Evolutionary conservation across 2,888 invertebrate species (phyloP).

Genomic region (Dromius quadrimaculatus): DNA sequence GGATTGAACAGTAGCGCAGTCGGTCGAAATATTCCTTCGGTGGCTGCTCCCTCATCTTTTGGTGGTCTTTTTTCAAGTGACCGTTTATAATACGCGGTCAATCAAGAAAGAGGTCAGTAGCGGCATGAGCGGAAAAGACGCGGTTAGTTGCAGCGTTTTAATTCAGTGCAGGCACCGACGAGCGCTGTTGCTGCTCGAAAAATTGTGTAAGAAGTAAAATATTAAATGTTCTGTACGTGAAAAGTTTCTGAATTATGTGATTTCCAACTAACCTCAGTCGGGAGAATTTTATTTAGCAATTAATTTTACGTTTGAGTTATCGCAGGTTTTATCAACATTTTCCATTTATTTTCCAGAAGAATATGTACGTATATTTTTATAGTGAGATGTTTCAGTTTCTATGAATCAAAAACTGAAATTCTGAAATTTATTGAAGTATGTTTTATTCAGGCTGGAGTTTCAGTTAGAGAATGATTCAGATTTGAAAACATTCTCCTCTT

Average conservation of each 20-base stretch:
- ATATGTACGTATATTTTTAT: too few species aligned
- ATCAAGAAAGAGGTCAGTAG: slow-evolving; percentile 43
- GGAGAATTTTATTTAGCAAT: slow-evolving; percentile 15
- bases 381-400: too few species aligned
- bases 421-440: slow-evolving; percentile 7
- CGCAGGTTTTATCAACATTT: not conserved
- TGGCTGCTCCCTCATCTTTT: slow-evolving; percentile 14
- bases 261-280: slow-evolving; percentile 8
- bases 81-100: slow-evolving; percentile 47
- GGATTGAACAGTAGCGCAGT: slow-evolving; percentile 16
- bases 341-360: too few species aligned
- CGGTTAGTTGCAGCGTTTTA: not conserved
- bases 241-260: slow-evolving; percentile 24
- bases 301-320: slow-evolving; percentile 15
- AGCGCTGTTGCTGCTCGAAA: slow-evolving; percentile 15
- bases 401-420: too few species aligned
- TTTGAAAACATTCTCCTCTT: slow-evolving; percentile 22
- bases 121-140: not conserved
- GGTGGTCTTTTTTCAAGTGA: slow-evolving; percentile 42
- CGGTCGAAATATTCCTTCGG: slow-evolving; percentile 17
- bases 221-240: slow-evolving; percentile 45
- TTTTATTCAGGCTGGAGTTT: not conserved
- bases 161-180: slow-evolving; percentile 36
- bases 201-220: slow-evolving; percentile 42
- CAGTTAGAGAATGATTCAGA: slow-evolving; percentile 12